A percentile compares a stretch with the other conserved stretches of the same genome.
phyloP scores from a whole-genome alignment of 1,140 invertebrate genomes.

The Melipona quadrifasciata region DNA sequence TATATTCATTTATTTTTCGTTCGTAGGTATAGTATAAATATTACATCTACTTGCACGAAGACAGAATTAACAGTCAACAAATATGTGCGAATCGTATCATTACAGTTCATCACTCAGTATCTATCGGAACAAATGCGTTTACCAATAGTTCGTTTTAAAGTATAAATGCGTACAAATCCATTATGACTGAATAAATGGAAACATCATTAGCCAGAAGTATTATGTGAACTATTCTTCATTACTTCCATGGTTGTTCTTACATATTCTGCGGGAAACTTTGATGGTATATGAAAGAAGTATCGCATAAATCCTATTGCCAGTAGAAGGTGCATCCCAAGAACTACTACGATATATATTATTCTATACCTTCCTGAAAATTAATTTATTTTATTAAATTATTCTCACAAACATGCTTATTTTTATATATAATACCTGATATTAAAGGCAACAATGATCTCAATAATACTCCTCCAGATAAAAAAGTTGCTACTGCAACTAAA shows the following conservation, averaged over 20 bases:
- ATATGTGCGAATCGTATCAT: background rate
- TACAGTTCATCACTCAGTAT: background rate
- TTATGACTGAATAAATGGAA: background rate
- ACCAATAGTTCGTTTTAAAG: background rate
- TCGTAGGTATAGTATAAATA: constrained; percentile 57
- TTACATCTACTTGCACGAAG: constrained; percentile 35
- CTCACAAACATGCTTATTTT: background rate
- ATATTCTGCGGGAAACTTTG: constrained; percentile 1
- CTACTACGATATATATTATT: constrained; percentile 85
- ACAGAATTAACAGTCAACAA: constrained; percentile 19
- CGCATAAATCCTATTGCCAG: constrained; percentile 93
- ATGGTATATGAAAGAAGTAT: constrained; percentile 85
- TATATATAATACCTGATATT: constrained; percentile 81
- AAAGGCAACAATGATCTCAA: constrained; percentile 91
- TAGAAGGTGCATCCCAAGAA: constrained; percentile 89
- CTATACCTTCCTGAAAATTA: constrained; percentile 83
- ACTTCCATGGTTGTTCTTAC: background rate
- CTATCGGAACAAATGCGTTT: background rate
- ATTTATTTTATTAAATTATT: background rate
- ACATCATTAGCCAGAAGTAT: background rate
- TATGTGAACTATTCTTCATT: background rate
- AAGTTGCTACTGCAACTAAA: constrained; percentile 89
- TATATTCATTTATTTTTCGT: constrained; percentile 48
- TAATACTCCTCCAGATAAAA: constrained; percentile 93
- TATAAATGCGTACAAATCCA: background rate